Evolutionary conservation across 2,113 vertebrate species (phyloP).

Genomic region (Crotophaga sulcirostris): DNA sequence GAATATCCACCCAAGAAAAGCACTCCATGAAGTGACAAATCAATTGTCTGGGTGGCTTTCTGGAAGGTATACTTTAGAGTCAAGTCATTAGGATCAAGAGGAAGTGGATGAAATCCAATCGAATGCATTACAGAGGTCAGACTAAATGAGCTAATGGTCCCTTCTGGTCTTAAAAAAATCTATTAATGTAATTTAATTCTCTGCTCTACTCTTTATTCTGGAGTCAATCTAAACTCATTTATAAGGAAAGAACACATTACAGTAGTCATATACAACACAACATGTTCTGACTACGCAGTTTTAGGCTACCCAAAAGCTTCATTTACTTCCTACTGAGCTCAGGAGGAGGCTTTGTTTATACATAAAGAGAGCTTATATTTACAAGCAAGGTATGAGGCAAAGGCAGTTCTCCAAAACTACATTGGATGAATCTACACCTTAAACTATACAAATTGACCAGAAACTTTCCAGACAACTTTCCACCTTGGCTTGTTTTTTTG

Average conservation of each 20-base stretch:
- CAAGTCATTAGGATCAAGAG: conserved; percentile 43
- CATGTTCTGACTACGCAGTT: not conserved
- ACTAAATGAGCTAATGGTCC: conserved; percentile 60
- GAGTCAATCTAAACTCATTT: conserved; percentile 63
- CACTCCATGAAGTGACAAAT: not conserved
- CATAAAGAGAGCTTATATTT: not conserved
- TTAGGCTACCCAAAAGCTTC: not conserved
- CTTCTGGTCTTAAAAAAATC: conserved; percentile 69
- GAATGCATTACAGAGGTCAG: conserved; percentile 63
- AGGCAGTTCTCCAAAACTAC: not conserved
- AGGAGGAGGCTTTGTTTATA: not conserved
- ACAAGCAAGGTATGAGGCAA: not conserved
- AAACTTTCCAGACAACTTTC: not conserved
- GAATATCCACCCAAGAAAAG: not conserved
- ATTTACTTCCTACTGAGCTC: not conserved
- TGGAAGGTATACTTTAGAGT: conserved; percentile 19
- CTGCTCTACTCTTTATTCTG: conserved; percentile 54
- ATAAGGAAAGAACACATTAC: conserved; percentile 31
- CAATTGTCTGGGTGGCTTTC: not conserved
- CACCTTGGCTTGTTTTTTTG: not conserved
- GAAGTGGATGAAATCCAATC: conserved; percentile 50
- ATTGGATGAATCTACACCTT: not conserved
- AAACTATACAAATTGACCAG: not conserved
- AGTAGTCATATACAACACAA: not conserved
- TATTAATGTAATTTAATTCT: conserved; percentile 69